Percentiles rank a stretch among this genome's conserved stretches.
Conservation (phyloP, 2,797 vertebrate genomes). For the Brachyrhaphis roseni region DNA sequence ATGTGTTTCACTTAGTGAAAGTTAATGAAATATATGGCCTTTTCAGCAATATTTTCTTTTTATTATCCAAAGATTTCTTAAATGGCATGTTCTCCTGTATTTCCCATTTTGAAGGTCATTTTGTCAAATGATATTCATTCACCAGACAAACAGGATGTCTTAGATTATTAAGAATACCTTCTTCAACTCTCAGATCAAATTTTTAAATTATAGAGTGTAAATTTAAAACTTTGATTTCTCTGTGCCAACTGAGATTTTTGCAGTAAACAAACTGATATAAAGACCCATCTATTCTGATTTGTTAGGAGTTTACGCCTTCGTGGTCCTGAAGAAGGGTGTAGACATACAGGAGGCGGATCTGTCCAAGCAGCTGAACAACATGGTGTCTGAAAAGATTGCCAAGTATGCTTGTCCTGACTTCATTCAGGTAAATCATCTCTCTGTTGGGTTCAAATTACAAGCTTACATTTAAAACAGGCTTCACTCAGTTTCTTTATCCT, state of each 20-base stretch:
- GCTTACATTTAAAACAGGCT: neutral
- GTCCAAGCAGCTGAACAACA: slow-evolving; percentile 79
- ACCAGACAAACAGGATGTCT: neutral
- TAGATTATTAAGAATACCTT: neutral
- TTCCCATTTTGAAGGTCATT: neutral
- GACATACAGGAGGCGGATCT: slow-evolving; percentile 64
- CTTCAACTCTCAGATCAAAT: no score
- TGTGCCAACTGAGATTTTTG: neutral
- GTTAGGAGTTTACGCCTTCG: slow-evolving; percentile 90
- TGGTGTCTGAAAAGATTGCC: slow-evolving; percentile 90
- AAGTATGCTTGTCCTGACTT: slow-evolving; percentile 93
- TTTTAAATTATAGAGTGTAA: neutral
- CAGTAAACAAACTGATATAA: neutral
- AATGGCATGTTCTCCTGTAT: neutral
- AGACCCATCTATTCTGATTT: slow-evolving; percentile 1
- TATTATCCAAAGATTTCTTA: neutral
- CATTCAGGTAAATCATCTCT: slow-evolving; percentile 74
- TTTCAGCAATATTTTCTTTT: no score
- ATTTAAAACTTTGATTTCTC: neutral
- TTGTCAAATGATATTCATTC: neutral
- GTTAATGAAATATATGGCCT: no score
- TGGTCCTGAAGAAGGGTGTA: slow-evolving; percentile 86
- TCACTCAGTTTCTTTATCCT: neutral
- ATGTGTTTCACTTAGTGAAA: no score
- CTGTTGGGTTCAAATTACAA: no score